Percentiles rank a stretch among this genome's conserved stretches.
phyloP scores from a whole-genome alignment of 2,113 vertebrate species.

The Tapirus terrestris region DNA sequence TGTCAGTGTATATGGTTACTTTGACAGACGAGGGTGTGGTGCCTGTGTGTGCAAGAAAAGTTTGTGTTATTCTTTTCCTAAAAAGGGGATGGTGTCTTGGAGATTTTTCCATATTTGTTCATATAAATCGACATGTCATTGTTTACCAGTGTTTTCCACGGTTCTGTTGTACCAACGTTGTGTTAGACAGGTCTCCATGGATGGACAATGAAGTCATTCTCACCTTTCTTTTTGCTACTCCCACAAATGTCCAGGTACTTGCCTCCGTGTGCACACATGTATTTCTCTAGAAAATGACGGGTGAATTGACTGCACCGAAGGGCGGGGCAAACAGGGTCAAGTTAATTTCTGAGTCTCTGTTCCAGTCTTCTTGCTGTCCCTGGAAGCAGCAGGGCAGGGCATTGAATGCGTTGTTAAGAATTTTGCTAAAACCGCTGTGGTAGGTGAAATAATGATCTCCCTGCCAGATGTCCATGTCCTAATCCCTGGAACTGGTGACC shows the following conservation, averaged over 20 bases:
- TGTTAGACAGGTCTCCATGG: too few species aligned
- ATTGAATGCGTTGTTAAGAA: background rate
- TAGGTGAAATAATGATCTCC: background rate
- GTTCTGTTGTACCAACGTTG: background rate
- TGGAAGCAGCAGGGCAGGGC: background rate
- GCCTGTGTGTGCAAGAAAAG: background rate
- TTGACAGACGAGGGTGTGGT: background rate
- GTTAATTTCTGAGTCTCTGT: background rate
- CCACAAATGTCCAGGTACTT: rapidly evolving
- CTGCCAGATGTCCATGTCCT: rapidly evolving
- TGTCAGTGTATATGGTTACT: background rate
- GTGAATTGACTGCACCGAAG: background rate
- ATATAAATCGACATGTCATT: background rate
- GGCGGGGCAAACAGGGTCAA: background rate
- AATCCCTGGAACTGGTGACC: background rate
- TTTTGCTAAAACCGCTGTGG: background rate
- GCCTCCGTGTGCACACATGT: background rate
- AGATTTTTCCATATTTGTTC: background rate
- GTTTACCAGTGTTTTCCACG: background rate
- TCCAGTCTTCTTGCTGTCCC: background rate
- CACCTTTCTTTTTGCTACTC: background rate
- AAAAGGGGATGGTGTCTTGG: background rate
- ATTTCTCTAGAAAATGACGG: background rate
- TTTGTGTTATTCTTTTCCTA: background rate
- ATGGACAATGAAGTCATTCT: background rate